Evolutionary conservation across 2,113 vertebrate genomes (phyloP).

Genomic region (Tricholaema leucomelas): DNA sequence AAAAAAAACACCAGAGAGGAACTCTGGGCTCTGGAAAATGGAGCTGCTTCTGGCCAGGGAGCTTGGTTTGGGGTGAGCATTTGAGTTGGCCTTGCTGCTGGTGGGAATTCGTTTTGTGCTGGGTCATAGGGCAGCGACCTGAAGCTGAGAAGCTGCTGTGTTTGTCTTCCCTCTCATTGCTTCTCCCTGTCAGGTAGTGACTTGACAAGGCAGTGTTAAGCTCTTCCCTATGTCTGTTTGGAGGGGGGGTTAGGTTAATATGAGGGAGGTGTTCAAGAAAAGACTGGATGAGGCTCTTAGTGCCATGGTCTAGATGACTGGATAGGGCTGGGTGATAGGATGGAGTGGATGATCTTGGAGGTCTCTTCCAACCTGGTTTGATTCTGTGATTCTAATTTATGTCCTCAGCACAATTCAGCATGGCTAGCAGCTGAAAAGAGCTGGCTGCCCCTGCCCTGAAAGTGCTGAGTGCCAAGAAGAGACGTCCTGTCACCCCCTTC

Average conservation of each 20-base stretch:
- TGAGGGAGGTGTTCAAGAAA: no score
- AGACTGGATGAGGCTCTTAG: no score
- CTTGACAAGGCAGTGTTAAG: no score
- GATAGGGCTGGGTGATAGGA: no score
- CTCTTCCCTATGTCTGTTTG: background rate
- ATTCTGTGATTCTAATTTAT: no score
- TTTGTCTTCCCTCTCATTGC: background rate
- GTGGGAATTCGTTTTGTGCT: background rate
- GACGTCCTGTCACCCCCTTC: background rate
- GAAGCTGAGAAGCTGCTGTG: background rate
- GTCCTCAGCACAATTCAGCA: background rate
- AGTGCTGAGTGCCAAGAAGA: background rate
- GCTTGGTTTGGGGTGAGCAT: background rate
- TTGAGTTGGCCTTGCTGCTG: rapidly evolving
- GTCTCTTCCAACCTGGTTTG: no score
- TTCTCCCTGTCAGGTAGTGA: background rate
- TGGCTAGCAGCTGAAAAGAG: no score
- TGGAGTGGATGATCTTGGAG: no score
- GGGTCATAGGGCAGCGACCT: background rate
- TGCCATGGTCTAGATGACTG: no score
- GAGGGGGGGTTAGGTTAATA: background rate
- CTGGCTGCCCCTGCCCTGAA: background rate
- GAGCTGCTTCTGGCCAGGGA: background rate
- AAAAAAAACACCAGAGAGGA: background rate
- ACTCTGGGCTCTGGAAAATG: background rate